Evolutionary conservation across 2,113 vertebrate species (phyloP), one percentile per base, ranked within the genome.

Genomic region (Megalops atlanticus): DNA sequence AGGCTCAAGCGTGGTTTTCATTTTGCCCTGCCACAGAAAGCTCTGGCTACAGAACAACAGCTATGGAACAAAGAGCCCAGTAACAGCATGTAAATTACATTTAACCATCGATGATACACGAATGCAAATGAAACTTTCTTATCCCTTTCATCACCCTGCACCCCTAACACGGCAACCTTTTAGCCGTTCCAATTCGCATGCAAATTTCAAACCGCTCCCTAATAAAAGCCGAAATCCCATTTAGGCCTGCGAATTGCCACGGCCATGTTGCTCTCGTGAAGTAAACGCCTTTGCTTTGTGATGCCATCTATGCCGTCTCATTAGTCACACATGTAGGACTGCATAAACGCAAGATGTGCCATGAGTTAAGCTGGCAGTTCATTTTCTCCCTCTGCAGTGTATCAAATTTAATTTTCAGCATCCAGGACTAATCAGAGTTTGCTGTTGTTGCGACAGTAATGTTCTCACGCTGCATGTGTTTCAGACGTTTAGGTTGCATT

Each of bases 201-300:
- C 35, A 58, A 75, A 45, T 75, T 43, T 75, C 73, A 75, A n/a
- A 77, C 47, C 18, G 33, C 35, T 21, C 8, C 27, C 21, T 77
- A 52, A 58, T 35, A 40, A 77, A 21, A 35, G 73, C 31, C 1
- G 38, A 54, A 39, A 16, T 77, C 43, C 31, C 31, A 38, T 47
- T 24, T 21, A 54, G 49, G n/a, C n/a, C n/a, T n/a, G n/a, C n/a
- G n/a, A n/a, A n/a, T n/a, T n/a, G n/a, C n/a, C n/a, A n/a, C n/a
- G n/a, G n/a, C n/a, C 7, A 21, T 36, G 45, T 76, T 54, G 49
- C 49, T 54, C 49, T 54, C 24, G 18, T 54, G 49, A 54, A 54
- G 16, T 54, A 21, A 16, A 54, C 24, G 18, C 49, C 24, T 54
- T 54, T 4, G 8, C 18, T 54, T 54, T 54, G 49, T 54, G 16